Conservation (phyloP, 2,797 vertebrate species). For the Sebastes kiyomatsui region DNA sequence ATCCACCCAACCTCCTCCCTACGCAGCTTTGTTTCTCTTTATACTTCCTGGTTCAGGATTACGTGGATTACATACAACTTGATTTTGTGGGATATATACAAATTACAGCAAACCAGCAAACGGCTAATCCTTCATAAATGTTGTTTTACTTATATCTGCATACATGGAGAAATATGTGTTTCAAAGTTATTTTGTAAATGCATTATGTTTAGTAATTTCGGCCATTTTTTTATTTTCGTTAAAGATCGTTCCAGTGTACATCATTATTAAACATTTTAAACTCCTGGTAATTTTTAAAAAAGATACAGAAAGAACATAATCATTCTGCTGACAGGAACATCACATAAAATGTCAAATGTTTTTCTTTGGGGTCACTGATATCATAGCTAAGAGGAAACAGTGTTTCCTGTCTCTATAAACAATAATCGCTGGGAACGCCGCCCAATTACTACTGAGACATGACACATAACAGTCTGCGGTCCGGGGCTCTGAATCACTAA, state of each 20-base stretch:
- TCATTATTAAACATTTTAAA: background rate
- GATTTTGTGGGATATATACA: too few species aligned
- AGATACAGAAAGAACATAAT: background rate
- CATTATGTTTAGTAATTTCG: background rate
- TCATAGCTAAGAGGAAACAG: slow-evolving; percentile 9
- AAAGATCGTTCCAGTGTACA: background rate
- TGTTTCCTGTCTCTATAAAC: slow-evolving; percentile 20
- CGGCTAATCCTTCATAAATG: background rate
- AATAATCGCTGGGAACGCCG: background rate
- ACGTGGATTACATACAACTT: too few species aligned
- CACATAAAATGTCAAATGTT: background rate
- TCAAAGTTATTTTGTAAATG: background rate
- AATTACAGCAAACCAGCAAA: too few species aligned
- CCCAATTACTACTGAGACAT: background rate
- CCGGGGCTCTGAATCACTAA: slow-evolving; percentile 15
- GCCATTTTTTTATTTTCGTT: background rate
- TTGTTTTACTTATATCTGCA: background rate
- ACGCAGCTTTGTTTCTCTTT: too few species aligned
- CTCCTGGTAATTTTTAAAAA: background rate
- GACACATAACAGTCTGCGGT: slow-evolving; percentile 9
- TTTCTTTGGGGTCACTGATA: background rate
- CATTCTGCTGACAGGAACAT: background rate
- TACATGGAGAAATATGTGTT: background rate
- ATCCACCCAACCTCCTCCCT: too few species aligned
- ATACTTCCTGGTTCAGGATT: too few species aligned